Evolutionary conservation across 2,113 vertebrate species (phyloP).

Genomic region (Epinephelus moara): DNA sequence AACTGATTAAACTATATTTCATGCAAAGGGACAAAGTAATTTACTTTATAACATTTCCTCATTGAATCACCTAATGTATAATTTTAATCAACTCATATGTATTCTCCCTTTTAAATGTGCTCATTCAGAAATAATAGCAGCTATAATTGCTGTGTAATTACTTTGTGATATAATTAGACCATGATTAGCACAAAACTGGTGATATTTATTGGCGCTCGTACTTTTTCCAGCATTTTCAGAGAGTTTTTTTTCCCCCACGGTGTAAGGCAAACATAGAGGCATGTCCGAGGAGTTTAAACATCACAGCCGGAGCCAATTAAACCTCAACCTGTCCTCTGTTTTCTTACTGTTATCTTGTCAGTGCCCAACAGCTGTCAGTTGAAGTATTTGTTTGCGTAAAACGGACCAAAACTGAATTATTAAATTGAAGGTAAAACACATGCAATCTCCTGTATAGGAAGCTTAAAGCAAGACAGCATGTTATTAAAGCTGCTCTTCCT

Average conservation of each 20-base stretch:
- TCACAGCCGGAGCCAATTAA: conserved; percentile 36
- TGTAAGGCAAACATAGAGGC: conserved; percentile 9
- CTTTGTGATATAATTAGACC: conserved; percentile 78
- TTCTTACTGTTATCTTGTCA: conserved; percentile 23
- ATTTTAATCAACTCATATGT: conserved; percentile 81
- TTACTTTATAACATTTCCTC: conserved; percentile 71
- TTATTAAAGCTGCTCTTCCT: conserved; percentile 15
- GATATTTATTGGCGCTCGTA: conserved; percentile 64
- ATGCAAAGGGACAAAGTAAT: conserved; percentile 64
- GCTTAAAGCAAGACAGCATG: neutral
- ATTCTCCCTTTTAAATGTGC: conserved; percentile 72
- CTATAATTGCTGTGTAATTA: conserved; percentile 80
- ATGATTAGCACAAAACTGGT: conserved; percentile 72
- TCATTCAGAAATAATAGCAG: conserved; percentile 71
- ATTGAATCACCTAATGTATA: conserved; percentile 70
- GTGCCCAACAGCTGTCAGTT: conserved; percentile 26
- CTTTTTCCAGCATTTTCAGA: conserved; percentile 32
- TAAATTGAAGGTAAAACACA: neutral
- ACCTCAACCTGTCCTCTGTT: conserved; percentile 15
- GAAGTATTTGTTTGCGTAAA: conserved; percentile 16
- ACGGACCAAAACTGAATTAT: neutral
- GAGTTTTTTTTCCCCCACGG: conserved; percentile 9
- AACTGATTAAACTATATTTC: conserved; percentile 74
- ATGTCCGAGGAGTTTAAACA: conserved; percentile 12
- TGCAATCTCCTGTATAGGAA: neutral